Evolutionary conservation across 2,888 invertebrate species (phyloP).

Genomic region (Graphium colonna): DNA sequence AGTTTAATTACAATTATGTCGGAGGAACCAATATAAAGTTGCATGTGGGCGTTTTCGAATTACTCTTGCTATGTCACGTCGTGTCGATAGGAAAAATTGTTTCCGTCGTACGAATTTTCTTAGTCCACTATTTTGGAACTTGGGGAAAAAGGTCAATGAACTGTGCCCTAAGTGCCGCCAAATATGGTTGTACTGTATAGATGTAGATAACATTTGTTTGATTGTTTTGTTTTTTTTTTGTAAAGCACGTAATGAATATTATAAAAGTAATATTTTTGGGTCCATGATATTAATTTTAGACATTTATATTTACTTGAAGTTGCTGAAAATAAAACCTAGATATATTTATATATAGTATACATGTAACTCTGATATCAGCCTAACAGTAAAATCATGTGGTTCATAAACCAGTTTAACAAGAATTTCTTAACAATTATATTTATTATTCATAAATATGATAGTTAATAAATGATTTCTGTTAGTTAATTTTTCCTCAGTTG

Average conservation of each 20-base stretch:
- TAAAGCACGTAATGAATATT: background rate
- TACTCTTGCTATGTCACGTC: constrained; percentile 7
- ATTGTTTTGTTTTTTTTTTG: background rate
- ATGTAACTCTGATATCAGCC: too few species aligned
- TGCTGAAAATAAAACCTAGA: too few species aligned
- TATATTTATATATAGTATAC: too few species aligned
- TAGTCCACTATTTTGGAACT: constrained; percentile 7
- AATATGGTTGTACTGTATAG: background rate
- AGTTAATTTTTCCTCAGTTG: too few species aligned
- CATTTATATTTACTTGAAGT: too few species aligned
- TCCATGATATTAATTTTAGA: too few species aligned
- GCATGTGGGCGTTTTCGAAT: constrained; percentile 17
- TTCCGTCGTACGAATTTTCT: constrained; percentile 19
- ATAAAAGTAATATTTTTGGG: too few species aligned
- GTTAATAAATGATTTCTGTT: too few species aligned
- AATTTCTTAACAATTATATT: too few species aligned
- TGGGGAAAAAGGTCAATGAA: constrained; percentile 2
- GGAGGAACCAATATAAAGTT: constrained; percentile 16
- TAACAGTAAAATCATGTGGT: too few species aligned
- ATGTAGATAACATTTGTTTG: background rate
- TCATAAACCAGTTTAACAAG: too few species aligned
- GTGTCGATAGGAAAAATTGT: constrained; percentile 12
- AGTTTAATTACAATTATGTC: constrained; percentile 20
- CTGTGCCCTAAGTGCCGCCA: background rate
- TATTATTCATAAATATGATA: too few species aligned